Evolutionary conservation across 2,888 invertebrate genomes (phyloP), one percentile per base, ranked within the genome.

Genomic region (Oxystoma pomonae): DNA sequence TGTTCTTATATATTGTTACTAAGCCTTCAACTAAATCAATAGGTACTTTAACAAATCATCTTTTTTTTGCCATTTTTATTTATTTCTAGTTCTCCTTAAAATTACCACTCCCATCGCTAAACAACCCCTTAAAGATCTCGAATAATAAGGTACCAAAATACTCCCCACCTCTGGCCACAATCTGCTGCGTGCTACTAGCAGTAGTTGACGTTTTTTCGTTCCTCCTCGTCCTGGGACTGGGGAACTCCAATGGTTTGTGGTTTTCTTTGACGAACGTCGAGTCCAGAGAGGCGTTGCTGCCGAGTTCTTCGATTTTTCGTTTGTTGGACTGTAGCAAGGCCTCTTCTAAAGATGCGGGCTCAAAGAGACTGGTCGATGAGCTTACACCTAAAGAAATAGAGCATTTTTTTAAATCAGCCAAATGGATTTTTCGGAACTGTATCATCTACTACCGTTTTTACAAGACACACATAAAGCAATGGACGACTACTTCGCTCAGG

Each of bases 81-180:
- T 35, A 35, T 35, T 3, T 12, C 12, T 35, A 35, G 9, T 63
- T 61, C 63, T 58, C 67, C 50, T 63, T 65, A 62, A 62, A 57
- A 16, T 64, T 65, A 57, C 67, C 53, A 3, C 59, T 65, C 49
- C 67, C 61, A 56, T 65, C 65, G 51, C 60, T 66, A 49, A 72
- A 67, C 19, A 73, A 62, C 19, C 70, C 69, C 50, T 70, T 65
- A n/a, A 73, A 61, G 61, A 77, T 69, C 65, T 77, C 74, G 21
- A 70, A 59, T 55, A 74, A 69, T 55, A 75, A 66, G 16, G 66
- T 71, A 58, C 73, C 72, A 60, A 77, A 63, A 60, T 72, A 76
- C 66, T 70, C 70, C 75, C 75, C 76, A 78, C 78, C 78, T 78
- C 76, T 77, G 55, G 72, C 69, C 62, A 75, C 68, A n/a, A 72